These are phyloP conservation scores for Rhinichthys osculus DNA, from an alignment of 2,797 vertebrate species.

Conservation along the genomic window DNA sequence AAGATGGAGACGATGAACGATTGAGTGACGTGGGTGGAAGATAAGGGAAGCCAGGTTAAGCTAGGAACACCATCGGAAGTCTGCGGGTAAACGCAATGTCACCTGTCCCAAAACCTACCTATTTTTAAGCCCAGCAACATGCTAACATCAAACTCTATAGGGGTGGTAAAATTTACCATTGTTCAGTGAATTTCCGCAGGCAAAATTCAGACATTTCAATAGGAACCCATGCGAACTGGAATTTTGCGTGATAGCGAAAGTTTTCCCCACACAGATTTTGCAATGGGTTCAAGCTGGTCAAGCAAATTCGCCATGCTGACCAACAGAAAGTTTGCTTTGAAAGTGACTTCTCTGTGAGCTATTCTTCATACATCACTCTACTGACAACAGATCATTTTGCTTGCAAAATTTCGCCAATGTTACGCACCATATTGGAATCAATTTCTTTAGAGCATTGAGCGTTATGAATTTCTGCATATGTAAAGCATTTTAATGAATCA, in stretches of 20 bases:
- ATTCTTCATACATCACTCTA: background rate
- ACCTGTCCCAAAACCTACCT: background rate
- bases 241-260: background rate
- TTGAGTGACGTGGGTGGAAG: slow-evolving; percentile 66
- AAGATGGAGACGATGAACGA: slow-evolving; percentile 34
- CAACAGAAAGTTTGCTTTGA: background rate
- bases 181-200: background rate
- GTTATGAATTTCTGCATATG: background rate
- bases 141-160: background rate
- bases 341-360: background rate
- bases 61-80: slow-evolving; percentile 7
- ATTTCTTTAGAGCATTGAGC: background rate
- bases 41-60: slow-evolving; percentile 67
- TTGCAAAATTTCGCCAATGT: background rate
- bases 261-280: background rate
- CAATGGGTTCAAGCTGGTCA: background rate
- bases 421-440: background rate
- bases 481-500: background rate
- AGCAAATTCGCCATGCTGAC: background rate
- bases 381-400: background rate
- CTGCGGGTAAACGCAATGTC: background rate
- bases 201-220: background rate
- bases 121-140: background rate
- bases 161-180: background rate
- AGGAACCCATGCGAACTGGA: background rate